Evolutionary conservation across 1,140 invertebrate genomes (phyloP), one percentile per base, ranked within the genome.

Genomic region (Drosophila yakuba): DNA sequence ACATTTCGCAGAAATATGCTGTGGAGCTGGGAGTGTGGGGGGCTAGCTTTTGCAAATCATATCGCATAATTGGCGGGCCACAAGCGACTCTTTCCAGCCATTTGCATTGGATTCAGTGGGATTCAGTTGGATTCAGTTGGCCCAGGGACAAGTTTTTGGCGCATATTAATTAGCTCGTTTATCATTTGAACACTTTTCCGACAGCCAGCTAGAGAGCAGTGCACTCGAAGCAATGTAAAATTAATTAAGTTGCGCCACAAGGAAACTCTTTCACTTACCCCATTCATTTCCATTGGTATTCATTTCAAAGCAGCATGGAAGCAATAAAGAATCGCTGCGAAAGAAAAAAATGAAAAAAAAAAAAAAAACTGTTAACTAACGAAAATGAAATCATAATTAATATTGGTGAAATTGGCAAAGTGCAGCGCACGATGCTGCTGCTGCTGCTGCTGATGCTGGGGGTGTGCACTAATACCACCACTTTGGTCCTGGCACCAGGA

Each of bases 81-180:
- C 74, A 73, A 69, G 64, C 59, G 50, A 63, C 48, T 62, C 45
- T 67, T 81, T 58, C 28, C 66, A 66, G 59, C 67, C 47, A 72
- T 78, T 78, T 78, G 67, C 60, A 60, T 67, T 59, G 17, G 47
- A 36, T 20, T 23, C 39, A 47, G 32, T 52, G 54, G 52, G 23
- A 23, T 2, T 25, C 23, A 25, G 20, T 67, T 59, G 17, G 47
- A 36, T 20, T 23, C 39, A 47, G 32, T 52, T 57, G 52, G 50
- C 48, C 52, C 15, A 47, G 47, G 61, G 41, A 63, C 43, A 74
- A 86, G 52, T 67, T 84, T 82, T 82, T 68, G 66, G 69, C 66
- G 83, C 82, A 83, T 88, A 88, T 88, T 88, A 86, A 86, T 86
- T 88, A 86, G 83, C 83, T 88, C 82, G 82, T 88, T 86, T 86